Evolutionary conservation across 2,888 invertebrate species (phyloP).

Genomic region (Melinaea menophilus): DNA sequence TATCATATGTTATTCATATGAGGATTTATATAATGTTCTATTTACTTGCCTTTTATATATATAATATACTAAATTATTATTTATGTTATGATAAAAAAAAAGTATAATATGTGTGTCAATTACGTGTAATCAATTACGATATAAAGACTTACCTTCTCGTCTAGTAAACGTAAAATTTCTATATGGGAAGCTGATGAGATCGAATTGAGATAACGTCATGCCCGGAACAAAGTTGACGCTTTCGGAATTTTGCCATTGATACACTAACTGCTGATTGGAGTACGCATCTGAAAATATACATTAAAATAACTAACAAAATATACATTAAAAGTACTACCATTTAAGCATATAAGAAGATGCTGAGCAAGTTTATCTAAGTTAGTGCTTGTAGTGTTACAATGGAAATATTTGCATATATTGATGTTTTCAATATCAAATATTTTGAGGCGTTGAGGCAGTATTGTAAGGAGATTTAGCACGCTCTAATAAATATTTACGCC

Average conservation of each 20-base stretch:
- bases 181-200: conserved; percentile 91
- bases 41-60: neutral
- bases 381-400: too few relatives aligned
- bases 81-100: neutral
- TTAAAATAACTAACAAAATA: neutral
- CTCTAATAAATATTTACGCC: conserved; percentile 32
- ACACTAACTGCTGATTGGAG: conserved; percentile 89
- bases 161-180: conserved; percentile 89
- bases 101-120: neutral
- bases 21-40: neutral
- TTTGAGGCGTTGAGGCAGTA: conserved; percentile 19
- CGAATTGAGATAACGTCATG: conserved; percentile 96
- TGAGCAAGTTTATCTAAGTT: too few relatives aligned
- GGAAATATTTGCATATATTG: conserved; percentile 8
- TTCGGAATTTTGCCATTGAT: conserved; percentile 90
- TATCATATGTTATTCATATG: conserved; percentile 34
- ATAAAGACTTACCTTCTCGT: conserved; percentile 81
- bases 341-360: too few relatives aligned
- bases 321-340: neutral
- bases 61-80: neutral
- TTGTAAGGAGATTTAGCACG: conserved; percentile 29
- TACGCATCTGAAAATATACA: conserved; percentile 85
- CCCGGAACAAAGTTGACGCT: conserved; percentile 93
- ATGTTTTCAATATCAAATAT: conserved; percentile 21
- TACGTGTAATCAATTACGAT: neutral